phyloP scores from a whole-genome alignment of 2,113 vertebrate species.

The Ceyx margarethae region DNA sequence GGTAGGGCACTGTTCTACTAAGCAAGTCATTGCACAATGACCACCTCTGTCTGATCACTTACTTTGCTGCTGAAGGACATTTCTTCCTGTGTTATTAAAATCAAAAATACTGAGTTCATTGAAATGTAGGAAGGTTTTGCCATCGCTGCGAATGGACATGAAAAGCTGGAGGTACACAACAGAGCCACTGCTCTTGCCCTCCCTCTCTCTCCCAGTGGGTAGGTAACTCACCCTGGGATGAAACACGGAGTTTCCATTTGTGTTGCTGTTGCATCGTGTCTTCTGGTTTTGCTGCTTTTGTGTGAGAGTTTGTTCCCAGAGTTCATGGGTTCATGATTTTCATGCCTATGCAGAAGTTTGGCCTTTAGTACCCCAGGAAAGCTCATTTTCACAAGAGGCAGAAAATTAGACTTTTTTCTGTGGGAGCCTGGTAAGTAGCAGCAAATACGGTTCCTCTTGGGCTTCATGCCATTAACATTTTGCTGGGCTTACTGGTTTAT shows the following conservation, averaged over 20 bases:
- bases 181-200: background rate
- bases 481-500: background rate
- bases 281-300: background rate
- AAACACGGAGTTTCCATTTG: background rate
- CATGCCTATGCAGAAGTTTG: background rate
- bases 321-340: background rate
- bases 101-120: background rate
- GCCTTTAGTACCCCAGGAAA: background rate
- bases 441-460: background rate
- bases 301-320: background rate
- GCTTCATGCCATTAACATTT: conserved; percentile 11
- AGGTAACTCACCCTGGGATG: background rate
- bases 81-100: background rate
- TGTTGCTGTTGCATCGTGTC: background rate
- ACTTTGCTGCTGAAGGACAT: background rate
- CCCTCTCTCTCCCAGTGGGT: background rate
- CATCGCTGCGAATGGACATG: background rate
- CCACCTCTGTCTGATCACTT: background rate
- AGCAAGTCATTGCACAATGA: background rate
- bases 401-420: conserved; percentile 2
- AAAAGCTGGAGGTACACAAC: background rate
- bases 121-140: background rate
- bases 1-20: background rate
- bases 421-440: background rate
- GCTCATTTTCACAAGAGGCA: background rate